Conservation (phyloP, 2,888 invertebrate species). For the Sphinx pinastri region DNA sequence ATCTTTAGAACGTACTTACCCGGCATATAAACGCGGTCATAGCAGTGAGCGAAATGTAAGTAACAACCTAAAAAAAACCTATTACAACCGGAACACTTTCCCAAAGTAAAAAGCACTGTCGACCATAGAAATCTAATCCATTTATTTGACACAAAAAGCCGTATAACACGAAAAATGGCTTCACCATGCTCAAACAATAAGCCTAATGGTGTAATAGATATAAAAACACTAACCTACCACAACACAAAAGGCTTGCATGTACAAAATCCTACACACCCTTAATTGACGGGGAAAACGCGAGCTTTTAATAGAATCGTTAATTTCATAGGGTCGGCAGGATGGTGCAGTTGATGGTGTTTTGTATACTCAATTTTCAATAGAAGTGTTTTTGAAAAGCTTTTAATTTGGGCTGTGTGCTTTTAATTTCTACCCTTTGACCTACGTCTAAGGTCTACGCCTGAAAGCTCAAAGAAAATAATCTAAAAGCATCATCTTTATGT, state of each 20-base stretch:
- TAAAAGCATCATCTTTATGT: no score
- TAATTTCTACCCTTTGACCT: no score
- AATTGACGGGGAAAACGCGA: constrained; percentile 30
- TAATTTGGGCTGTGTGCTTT: no score
- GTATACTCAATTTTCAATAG: no score
- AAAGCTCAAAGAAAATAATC: no score
- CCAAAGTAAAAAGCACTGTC: neutral
- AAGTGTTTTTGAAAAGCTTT: no score
- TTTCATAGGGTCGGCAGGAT: constrained; percentile 2
- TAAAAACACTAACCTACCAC: constrained; percentile 18
- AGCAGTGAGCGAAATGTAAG: no score
- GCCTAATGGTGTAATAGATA: constrained; percentile 2
- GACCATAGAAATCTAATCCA: neutral
- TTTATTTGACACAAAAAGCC: neutral
- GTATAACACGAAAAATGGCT: neutral
- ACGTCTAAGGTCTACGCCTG: no score
- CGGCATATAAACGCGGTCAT: no score
- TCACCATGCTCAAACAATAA: neutral
- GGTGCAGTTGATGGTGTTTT: neutral
- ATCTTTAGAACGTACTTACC: no score
- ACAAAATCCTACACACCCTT: constrained; percentile 19
- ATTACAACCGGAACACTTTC: neutral
- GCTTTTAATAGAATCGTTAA: constrained; percentile 30
- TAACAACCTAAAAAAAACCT: neutral
- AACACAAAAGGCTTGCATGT: constrained; percentile 15